A percentile compares a stretch with the other conserved stretches of the same genome.
Evolutionary conservation across 2,797 vertebrate genomes (phyloP).

Genomic region (Crypturellus tataupa): DNA sequence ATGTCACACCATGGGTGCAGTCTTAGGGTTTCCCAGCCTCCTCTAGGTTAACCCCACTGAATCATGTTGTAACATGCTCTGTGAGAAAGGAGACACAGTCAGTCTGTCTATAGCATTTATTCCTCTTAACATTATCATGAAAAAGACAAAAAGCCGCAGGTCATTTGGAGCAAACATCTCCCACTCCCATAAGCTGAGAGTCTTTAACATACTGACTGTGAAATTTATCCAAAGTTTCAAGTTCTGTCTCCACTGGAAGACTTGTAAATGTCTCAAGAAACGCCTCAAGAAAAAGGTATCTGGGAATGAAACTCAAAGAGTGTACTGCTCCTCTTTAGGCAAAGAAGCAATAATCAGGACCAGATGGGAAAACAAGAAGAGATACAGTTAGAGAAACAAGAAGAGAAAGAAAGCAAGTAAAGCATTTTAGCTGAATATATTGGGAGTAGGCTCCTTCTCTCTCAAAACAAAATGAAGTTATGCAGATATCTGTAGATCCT

Average conservation of each 20-base stretch:
- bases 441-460: background rate
- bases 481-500: fast-evolving
- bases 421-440: background rate
- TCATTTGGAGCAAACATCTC: background rate
- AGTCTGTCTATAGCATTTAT: background rate
- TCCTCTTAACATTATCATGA: background rate
- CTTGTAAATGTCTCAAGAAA: background rate
- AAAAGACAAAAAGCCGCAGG: background rate
- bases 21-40: background rate
- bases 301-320: background rate
- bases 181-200: background rate
- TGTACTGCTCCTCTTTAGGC: background rate
- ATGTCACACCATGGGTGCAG: too few relatives aligned
- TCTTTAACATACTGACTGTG: background rate
- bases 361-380: background rate
- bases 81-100: background rate
- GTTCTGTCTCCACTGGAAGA: background rate
- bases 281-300: background rate
- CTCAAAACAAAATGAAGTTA: background rate
- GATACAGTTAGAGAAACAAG: background rate
- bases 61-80: background rate
- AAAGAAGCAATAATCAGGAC: background rate
- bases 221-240: background rate
- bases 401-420: background rate
- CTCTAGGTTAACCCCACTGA: fast-evolving